phyloP scores from a whole-genome alignment of 2,888 invertebrate species.

The Octonoba sinensis region DNA sequence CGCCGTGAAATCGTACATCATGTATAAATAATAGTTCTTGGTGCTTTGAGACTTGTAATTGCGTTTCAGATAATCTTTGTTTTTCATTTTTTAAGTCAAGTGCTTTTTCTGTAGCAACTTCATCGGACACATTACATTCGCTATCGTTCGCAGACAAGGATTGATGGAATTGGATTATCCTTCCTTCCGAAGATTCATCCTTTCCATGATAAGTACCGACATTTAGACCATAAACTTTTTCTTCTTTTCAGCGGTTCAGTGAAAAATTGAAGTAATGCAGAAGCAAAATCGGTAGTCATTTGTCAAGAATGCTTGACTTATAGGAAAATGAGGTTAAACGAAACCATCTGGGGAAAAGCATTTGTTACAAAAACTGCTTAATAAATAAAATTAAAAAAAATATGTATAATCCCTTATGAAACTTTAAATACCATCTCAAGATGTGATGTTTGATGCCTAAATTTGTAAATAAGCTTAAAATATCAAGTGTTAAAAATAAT shows the following conservation, averaged over 20 bases:
- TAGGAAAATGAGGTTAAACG: neutral
- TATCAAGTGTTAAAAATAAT: too few relatives aligned
- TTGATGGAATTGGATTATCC: slow-evolving; percentile 46
- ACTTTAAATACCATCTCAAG: too few relatives aligned
- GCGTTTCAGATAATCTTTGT: slow-evolving; percentile 39
- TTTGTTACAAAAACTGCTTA: too few relatives aligned
- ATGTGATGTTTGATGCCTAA: too few relatives aligned
- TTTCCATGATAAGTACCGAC: slow-evolving; percentile 26
- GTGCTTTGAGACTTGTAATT: slow-evolving; percentile 28
- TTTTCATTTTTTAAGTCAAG: slow-evolving; percentile 7
- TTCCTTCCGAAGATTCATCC: slow-evolving; percentile 10
- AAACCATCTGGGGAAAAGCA: too few relatives aligned
- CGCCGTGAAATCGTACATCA: slow-evolving; percentile 16
- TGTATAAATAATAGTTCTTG: slow-evolving; percentile 23
- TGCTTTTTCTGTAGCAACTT: slow-evolving; percentile 33
- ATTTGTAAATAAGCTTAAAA: too few relatives aligned
- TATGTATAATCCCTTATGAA: too few relatives aligned
- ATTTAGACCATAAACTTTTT: slow-evolving; percentile 3
- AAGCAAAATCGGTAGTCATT: slow-evolving; percentile 6
- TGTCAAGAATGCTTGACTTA: slow-evolving; percentile 1
- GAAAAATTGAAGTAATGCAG: neutral
- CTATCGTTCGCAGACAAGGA: slow-evolving; percentile 35
- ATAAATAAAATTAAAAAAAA: too few relatives aligned
- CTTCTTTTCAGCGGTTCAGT: neutral
- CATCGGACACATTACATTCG: slow-evolving; percentile 38